These are phyloP conservation scores for Tachina grossa DNA, from an alignment of 2,888 invertebrate genomes.

Conservation along the genomic window DNA sequence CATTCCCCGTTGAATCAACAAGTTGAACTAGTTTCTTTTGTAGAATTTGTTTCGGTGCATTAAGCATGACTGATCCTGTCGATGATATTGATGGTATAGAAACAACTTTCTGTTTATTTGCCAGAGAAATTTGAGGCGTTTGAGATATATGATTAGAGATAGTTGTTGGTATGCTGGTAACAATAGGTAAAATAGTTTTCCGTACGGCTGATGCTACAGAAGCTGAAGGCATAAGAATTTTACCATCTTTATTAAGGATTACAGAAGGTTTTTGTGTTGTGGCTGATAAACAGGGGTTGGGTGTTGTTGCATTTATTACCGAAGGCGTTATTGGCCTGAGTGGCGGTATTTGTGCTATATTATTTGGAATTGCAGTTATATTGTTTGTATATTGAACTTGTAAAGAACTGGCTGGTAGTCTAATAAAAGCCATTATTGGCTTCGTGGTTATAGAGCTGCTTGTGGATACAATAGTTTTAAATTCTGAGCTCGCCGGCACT, in stretches of 20 bases:
- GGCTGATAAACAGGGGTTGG: not conserved
- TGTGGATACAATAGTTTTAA: conserved; percentile 7
- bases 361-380: not conserved
- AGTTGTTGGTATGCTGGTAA: conserved; percentile 18
- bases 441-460: conserved; percentile 20
- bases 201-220: conserved; percentile 67
- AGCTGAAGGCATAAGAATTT: conserved; percentile 59
- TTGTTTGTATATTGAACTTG: conserved; percentile 17
- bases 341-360: conserved; percentile 36
- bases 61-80: not conserved
- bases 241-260: conserved; percentile 62
- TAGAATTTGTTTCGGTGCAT: conserved; percentile 70
- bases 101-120: conserved; percentile 18
- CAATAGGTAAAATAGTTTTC: conserved; percentile 62
- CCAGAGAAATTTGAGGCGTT: conserved; percentile 1
- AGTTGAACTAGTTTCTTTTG: conserved; percentile 76
- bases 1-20: conserved; percentile 76
- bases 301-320: not conserved
- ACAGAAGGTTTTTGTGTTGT: conserved; percentile 6
- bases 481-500: not conserved
- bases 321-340: conserved; percentile 31
- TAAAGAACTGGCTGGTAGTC: conserved; percentile 5
- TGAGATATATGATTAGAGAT: not conserved
- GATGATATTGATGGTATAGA: conserved; percentile 2
- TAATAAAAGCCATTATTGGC: conserved; percentile 36